These are phyloP conservation scores for Rhinolophus ferrumequinum DNA, from an alignment of 2,113 vertebrate species.

Conservation along the genomic window DNA sequence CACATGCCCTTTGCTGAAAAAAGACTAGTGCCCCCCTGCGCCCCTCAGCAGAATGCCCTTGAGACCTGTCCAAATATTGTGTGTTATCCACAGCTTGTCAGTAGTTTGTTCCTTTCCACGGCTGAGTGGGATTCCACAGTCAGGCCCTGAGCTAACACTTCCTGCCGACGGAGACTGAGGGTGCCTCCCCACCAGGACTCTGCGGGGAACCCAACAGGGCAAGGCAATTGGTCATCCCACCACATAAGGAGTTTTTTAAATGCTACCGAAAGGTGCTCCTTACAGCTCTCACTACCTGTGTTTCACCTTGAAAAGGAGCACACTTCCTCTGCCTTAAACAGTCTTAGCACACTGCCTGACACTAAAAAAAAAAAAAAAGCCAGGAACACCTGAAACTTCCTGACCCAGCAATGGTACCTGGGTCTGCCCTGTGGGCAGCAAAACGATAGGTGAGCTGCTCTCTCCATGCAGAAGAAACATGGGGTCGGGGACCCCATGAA, in stretches of 20 bases:
- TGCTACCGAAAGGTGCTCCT: neutral
- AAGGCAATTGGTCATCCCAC: neutral
- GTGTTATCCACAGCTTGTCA: neutral
- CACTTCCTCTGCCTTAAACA: neutral
- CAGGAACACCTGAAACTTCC: neutral
- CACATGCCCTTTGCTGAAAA: too few species aligned
- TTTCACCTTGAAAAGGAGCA: neutral
- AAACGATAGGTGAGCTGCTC: too few species aligned
- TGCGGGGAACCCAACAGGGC: accelerated
- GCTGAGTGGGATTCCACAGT: accelerated
- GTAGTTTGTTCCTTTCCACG: accelerated
- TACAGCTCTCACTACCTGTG: accelerated
- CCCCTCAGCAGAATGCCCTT: too few species aligned
- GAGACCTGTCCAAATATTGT: neutral
- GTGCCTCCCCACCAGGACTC: neutral
- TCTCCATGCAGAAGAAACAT: accelerated
- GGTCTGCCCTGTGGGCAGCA: accelerated
- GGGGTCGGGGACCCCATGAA: accelerated
- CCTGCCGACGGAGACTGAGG: accelerated
- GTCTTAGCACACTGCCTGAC: neutral
- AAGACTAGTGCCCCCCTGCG: too few species aligned
- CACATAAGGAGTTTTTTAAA: neutral
- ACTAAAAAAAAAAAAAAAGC: accelerated
- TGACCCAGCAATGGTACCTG: accelerated
- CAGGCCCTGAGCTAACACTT: neutral